These are phyloP conservation scores for Neodiprion fabricii DNA, from an alignment of 1,140 invertebrate genomes.

Conservation along the genomic window DNA sequence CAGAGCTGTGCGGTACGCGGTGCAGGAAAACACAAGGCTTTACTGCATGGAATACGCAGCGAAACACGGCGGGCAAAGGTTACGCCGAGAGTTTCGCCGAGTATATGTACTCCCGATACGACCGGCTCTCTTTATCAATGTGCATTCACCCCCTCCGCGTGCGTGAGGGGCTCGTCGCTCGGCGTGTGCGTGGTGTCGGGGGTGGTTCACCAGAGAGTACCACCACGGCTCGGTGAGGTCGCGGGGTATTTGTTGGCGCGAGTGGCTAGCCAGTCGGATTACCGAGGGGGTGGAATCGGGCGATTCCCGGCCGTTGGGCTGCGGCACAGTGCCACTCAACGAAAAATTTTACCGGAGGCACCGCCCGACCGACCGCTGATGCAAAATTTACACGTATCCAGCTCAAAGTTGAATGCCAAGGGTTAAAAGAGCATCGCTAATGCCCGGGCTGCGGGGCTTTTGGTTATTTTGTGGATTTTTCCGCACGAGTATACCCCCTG, in stretches of 20 bases:
- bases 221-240: constrained; percentile 51
- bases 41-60: neutral
- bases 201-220: constrained; percentile 59
- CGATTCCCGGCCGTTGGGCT: constrained; percentile 26
- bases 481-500: neutral
- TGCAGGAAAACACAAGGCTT: neutral
- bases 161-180: neutral
- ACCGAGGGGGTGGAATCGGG: constrained; percentile 43
- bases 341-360: constrained; percentile 57
- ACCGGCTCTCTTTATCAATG: neutral
- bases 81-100: neutral
- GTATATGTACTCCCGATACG: neutral
- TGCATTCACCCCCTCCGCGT: neutral
- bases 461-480: constrained; percentile 65
- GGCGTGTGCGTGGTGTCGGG: constrained; percentile 55
- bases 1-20: neutral
- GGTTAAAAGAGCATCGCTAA: constrained; percentile 64
- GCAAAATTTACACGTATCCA: constrained; percentile 63
- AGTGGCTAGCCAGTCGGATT: constrained; percentile 63
- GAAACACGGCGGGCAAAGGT: neutral
- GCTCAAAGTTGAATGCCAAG: constrained; percentile 55
- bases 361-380: constrained; percentile 51
- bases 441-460: constrained; percentile 50
- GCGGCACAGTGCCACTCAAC: constrained; percentile 45
- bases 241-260: constrained; percentile 60